Base-by-base conservation (phyloP, 2,888 invertebrate genomes). In the Callyntrura sp. region DNA sequence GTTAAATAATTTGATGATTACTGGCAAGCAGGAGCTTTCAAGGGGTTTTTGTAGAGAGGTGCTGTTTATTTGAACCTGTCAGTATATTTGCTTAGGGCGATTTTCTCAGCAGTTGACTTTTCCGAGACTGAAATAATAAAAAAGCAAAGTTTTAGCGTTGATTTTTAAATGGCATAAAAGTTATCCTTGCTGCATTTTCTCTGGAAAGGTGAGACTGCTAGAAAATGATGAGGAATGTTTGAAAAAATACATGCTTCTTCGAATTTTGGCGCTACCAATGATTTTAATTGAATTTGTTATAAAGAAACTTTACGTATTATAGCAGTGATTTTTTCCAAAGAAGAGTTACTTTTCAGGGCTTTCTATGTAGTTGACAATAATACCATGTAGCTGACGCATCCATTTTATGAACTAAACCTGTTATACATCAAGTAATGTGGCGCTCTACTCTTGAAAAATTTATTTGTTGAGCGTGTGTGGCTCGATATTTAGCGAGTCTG, bases 1-100 rank as follows among this genome's bases (percentile, higher is more conserved):
- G 48, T 14, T 73, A 73, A 6, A 35, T 35, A 73, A 48, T 73
- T n/a, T n/a, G n/a, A n/a, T 73, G 73, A 73, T 73, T 73, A 73
- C n/a, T 8, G 20, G 20, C 48, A 35, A 6, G 6, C 35, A 6
- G 35, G 6, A 35, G 35, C 6, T 35, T 43, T 20, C 11, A n/a
- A 48, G 23, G 43, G 43, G 68, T 0, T 0, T 70, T 51, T 1
- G 51, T 51, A 45, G 45, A 8, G n/a, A 68, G 17, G 17, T 17
- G 43, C n/a, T 35, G 35, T 4, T 51, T 51, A 51, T 28, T 65
- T 65, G 11, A 65, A 23, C 68, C 43, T 43, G 23, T 73, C 48
- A 48, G 73, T 73, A 48, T 73, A 73, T 73, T 73, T 73, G 23
- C 23, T 48, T 48, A 73, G 48, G 48, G 48, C 23, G 43, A 73